A percentile compares a stretch with the other conserved stretches of the same genome.
Conservation (phyloP, 2,888 invertebrate genomes). For the Chaetogeoica ovagalla region DNA sequence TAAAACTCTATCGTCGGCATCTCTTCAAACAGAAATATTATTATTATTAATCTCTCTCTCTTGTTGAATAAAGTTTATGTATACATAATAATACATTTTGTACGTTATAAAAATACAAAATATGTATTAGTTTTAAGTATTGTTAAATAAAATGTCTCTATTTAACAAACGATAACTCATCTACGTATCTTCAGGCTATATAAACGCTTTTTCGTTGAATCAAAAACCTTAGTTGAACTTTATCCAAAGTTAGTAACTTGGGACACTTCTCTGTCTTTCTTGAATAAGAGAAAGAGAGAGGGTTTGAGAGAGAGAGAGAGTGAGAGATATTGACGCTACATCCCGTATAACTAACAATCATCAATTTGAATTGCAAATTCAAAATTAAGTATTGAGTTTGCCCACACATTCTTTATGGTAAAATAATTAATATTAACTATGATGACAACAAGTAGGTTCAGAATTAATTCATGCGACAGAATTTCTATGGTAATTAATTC, state of each 20-base stretch:
- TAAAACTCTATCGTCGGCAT: too few species aligned
- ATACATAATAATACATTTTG: too few species aligned
- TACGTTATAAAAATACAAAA: background rate
- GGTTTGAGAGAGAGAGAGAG: background rate
- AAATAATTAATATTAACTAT: constrained; percentile 31
- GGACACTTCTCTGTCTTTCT: background rate
- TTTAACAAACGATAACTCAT: too few species aligned
- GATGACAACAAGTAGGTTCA: constrained; percentile 13
- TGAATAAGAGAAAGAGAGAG: background rate
- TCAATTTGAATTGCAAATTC: constrained; percentile 51
- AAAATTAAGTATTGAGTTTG: constrained; percentile 24
- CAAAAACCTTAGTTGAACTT: background rate
- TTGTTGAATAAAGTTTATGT: too few species aligned
- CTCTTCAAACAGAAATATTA: too few species aligned
- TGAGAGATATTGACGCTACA: background rate
- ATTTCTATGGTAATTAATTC: constrained; percentile 4
- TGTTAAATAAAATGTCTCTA: too few species aligned
- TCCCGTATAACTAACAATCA: constrained; percentile 9
- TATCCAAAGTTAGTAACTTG: background rate
- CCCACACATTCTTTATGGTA: background rate
- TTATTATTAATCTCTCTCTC: too few species aligned
- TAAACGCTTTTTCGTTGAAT: background rate
- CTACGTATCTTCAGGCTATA: background rate
- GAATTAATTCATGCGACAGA: constrained; percentile 4
- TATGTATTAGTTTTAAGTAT: too few species aligned